Evolutionary conservation across 2,113 vertebrate genomes (phyloP).

Genomic region (Pelvicachromis taeniatus): DNA sequence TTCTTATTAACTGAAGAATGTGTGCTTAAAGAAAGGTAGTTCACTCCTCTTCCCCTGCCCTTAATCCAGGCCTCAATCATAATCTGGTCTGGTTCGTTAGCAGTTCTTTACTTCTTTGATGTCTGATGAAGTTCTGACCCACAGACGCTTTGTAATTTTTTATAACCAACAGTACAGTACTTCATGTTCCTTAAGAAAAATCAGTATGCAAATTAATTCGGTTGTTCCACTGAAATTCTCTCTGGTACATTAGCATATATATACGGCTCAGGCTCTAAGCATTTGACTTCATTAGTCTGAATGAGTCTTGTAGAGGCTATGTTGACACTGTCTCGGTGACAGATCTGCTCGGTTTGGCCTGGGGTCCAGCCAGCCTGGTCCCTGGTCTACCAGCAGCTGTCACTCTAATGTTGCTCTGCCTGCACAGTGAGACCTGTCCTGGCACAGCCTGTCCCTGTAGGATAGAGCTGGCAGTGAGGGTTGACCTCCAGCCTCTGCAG

Average conservation of each 20-base stretch:
- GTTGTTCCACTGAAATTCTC: constrained; percentile 21
- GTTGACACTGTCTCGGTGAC: constrained; percentile 49
- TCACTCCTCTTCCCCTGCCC: background rate
- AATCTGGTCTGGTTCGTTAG: background rate
- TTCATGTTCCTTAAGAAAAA: constrained; percentile 12
- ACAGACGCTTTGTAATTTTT: constrained; percentile 1
- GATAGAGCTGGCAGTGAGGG: constrained; percentile 27
- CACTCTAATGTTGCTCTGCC: constrained; percentile 51
- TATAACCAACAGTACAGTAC: background rate
- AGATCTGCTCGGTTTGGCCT: constrained; percentile 31
- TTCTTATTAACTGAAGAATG: background rate
- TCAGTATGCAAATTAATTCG: constrained; percentile 48
- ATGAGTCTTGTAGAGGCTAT: constrained; percentile 14
- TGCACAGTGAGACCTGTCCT: background rate
- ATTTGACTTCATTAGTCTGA: constrained; percentile 40
- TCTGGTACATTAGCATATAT: constrained; percentile 44
- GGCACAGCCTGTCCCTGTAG: constrained; percentile 38
- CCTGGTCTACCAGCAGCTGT: constrained; percentile 60
- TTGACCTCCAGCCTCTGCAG: constrained; percentile 34
- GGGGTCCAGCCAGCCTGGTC: constrained; percentile 27
- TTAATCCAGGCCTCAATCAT: background rate
- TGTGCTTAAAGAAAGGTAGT: background rate
- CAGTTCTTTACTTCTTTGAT: background rate
- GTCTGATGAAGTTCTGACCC: background rate
- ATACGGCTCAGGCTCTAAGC: constrained; percentile 30